Percentiles rank a stretch among this genome's conserved stretches.
Conservation (phyloP, 2,888 invertebrate genomes). For the Platycnemis pennipes region DNA sequence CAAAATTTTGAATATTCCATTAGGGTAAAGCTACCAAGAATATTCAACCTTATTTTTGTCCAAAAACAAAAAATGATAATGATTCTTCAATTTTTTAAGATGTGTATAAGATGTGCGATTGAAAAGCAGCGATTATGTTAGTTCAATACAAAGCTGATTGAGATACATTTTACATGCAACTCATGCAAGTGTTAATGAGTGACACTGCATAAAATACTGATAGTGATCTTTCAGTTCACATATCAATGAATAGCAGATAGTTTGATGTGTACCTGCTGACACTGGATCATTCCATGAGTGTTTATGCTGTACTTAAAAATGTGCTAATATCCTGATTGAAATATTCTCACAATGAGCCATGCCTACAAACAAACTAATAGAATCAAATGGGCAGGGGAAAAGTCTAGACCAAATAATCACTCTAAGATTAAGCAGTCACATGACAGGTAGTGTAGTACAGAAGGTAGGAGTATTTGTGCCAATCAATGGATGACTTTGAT, state of each 20-base stretch:
- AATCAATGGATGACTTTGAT: too few relatives aligned
- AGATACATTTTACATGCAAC: neutral
- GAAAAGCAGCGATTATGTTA: neutral
- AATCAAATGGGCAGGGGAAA: too few relatives aligned
- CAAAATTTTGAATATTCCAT: too few relatives aligned
- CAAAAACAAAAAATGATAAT: neutral
- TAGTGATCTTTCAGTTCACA: neutral
- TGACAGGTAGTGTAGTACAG: too few relatives aligned
- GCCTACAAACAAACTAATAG: neutral
- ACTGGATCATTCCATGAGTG: neutral
- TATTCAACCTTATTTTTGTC: too few relatives aligned
- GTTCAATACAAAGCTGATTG: neutral
- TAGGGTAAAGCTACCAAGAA: too few relatives aligned
- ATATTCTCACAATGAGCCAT: neutral
- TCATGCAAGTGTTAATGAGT: neutral
- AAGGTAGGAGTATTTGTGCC: too few relatives aligned
- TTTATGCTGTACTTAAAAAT: neutral
- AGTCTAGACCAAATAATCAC: too few relatives aligned
- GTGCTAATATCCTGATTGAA: neutral
- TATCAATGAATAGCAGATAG: neutral
- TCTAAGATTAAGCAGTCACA: too few relatives aligned
- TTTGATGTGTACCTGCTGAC: neutral
- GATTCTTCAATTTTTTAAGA: neutral
- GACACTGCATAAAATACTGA: neutral
- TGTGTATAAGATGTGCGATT: neutral